Percentiles rank a stretch among this genome's conserved stretches.
phyloP scores from a whole-genome alignment of 2,797 vertebrate species.

The Gadopsis marmoratus region DNA sequence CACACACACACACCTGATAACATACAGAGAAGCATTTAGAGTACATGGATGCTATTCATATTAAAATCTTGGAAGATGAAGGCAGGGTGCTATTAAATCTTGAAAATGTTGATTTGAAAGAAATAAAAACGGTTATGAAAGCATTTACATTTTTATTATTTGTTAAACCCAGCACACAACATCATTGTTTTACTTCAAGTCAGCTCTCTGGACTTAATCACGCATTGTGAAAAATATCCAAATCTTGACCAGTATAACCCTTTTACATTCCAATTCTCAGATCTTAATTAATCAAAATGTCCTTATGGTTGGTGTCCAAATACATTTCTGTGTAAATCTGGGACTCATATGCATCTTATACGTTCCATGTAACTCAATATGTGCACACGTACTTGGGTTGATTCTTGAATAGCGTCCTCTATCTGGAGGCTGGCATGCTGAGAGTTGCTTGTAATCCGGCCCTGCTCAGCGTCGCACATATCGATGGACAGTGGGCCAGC shows the following conservation, averaged over 20 bases:
- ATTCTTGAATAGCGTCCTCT: slow-evolving; percentile 7
- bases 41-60: neutral
- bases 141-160: slow-evolving; percentile 14
- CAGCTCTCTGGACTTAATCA: neutral
- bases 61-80: neutral
- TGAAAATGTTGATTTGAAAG: neutral
- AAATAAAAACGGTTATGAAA: slow-evolving; percentile 23
- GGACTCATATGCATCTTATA: neutral
- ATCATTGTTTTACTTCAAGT: neutral
- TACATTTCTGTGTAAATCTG: neutral
- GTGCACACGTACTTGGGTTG: neutral
- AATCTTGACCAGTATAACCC: neutral
- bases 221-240: neutral
- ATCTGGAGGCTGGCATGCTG: slow-evolving; percentile 8
- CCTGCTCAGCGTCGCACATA: slow-evolving; percentile 24
- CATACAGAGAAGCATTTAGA: neutral
- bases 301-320: neutral
- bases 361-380: slow-evolving; percentile 9
- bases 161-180: slow-evolving; percentile 10
- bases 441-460: slow-evolving; percentile 35
- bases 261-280: neutral
- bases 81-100: neutral
- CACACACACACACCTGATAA: too few species aligned
- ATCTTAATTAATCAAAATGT: neutral
- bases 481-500: slow-evolving; percentile 6